Evolutionary conservation across 2,113 vertebrate species (phyloP).

Genomic region (Clarias magur): DNA sequence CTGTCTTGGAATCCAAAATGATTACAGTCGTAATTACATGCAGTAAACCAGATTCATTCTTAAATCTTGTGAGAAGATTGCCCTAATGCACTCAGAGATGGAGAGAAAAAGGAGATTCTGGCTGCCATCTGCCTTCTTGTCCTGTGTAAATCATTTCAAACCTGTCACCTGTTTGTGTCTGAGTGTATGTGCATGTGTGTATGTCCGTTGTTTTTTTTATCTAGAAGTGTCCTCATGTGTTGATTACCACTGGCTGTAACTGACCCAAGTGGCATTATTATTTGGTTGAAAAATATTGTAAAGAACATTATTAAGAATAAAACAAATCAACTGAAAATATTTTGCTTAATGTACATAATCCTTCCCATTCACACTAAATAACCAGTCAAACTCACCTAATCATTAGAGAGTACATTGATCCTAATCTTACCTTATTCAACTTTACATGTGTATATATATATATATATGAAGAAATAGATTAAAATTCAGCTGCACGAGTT

Average conservation of each 20-base stretch:
- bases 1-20: conserved; percentile 31
- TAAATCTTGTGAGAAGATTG: conserved; percentile 22
- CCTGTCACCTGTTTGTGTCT: conserved; percentile 19
- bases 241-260: conserved; percentile 40
- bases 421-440: too few relatives aligned
- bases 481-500: too few relatives aligned
- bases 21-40: conserved; percentile 35
- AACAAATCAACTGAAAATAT: neutral
- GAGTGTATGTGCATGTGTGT: neutral
- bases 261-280: conserved; percentile 19
- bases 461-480: too few relatives aligned
- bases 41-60: conserved; percentile 26
- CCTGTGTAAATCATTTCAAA: conserved; percentile 35
- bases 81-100: neutral
- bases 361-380: neutral
- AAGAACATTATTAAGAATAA: neutral
- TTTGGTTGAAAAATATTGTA: neutral
- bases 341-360: neutral
- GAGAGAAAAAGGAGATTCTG: conserved; percentile 21
- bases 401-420: too few relatives aligned
- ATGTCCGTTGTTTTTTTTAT: neutral
- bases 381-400: too few relatives aligned
- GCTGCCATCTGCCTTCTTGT: conserved; percentile 39
- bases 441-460: too few relatives aligned
- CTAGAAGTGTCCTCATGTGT: conserved; percentile 15